Base-by-base conservation (phyloP, 1,140 invertebrate species). In the Drosophila tsacasi region DNA sequence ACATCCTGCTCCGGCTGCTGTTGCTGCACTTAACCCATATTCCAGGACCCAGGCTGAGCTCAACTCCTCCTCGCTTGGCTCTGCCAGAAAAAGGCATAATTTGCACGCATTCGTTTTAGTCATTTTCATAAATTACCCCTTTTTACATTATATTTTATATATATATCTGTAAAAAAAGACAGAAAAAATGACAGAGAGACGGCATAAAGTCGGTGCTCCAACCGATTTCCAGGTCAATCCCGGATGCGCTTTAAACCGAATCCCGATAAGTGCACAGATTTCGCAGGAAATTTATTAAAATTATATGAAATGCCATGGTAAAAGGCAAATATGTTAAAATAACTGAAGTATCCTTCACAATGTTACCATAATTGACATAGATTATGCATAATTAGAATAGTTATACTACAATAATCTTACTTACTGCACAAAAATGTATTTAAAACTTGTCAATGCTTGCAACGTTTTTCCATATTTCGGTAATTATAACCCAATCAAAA, bases 101-200 rank as follows among this genome's bases (percentile, higher is more conserved):
- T 89, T 87, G 84, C 84, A 87, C 84, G 84, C 83, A 87, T 87
- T 87, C 84, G 84, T 84, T 87, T 57, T 87, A 83, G 84, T 84
- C 82, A 89, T 81, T 87, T 89, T 87, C 84, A 87, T 87, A 81
- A 89, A 89, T 89, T 89, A 89, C 74, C 81, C 77, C 75, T 77
- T 49, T 25, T 35, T 32, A 71, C 69, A 79, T 50, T 25, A 67
- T 13, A 30, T 52, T 12, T 6, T 2, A 13, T 2, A 50, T 50
- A 27, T 27, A 27, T n/a, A 50, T 30, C 30, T 17, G 25, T 7
- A 30, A 30, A 30, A 30, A 30, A 30, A 30, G 30, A 30, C 30
- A 9, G 30, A 30, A 32, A 27, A 46, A 58, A 19, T 21, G 42
- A 13, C 15, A 27, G 27, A 15, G 17, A 40, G 25, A 54, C 25